These are phyloP conservation scores for Austrolebias charrua DNA, from an alignment of 2,797 vertebrate genomes.

Conservation along the genomic window DNA sequence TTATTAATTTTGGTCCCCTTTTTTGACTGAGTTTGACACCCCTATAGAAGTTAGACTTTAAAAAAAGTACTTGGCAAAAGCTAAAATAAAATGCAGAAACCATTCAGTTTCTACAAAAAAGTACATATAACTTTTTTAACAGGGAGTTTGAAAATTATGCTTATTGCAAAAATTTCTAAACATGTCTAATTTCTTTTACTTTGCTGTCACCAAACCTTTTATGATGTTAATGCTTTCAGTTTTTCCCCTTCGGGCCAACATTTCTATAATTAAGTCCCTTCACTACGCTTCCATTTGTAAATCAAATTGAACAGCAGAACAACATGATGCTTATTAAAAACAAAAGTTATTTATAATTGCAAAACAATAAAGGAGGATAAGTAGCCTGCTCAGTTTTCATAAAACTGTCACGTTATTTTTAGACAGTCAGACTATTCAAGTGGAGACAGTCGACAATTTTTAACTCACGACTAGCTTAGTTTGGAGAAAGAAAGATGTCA, in stretches of 20 bases:
- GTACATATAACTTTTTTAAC: neutral
- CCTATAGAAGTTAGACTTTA: too few species aligned
- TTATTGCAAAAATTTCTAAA: neutral
- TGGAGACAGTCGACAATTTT: neutral
- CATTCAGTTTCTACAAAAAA: neutral
- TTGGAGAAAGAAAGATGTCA: neutral
- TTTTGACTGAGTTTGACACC: too few species aligned
- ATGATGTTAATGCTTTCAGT: neutral
- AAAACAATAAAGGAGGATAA: neutral
- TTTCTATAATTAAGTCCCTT: neutral
- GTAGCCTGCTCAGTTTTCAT: neutral
- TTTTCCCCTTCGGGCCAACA: neutral
- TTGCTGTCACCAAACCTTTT: neutral
- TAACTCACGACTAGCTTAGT: neutral
- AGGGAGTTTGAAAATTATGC: neutral
- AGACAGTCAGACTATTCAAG: neutral
- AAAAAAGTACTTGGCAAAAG: neutral
- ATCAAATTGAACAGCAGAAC: neutral
- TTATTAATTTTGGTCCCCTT: too few species aligned
- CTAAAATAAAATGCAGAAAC: neutral
- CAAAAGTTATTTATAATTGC: neutral
- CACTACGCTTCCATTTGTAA: neutral
- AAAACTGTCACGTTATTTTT: neutral
- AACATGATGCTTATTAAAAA: neutral
- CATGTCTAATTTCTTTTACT: neutral